Evolutionary conservation across 2,797 vertebrate genomes (phyloP), one percentile per base, ranked within the genome.

Genomic region (Spinus pinus): DNA sequence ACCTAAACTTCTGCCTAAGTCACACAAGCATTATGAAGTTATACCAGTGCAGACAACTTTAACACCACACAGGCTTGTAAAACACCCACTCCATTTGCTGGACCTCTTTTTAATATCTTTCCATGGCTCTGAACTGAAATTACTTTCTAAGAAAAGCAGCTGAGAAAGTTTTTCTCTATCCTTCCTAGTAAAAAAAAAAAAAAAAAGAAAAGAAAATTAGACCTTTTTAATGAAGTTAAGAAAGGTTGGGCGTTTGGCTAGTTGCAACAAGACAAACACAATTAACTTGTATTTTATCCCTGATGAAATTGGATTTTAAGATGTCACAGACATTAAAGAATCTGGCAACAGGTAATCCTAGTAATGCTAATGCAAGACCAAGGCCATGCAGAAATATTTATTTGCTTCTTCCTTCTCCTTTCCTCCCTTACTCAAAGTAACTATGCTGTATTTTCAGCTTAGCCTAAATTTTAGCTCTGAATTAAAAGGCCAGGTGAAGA

Each of bases 81-180:
- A 91, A 83, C 46, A 82, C 61, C 54, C 85, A 71, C 53, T 81
- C n/a, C 8, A 23, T 88, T 94, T 90, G 72, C 51, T 88, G 39
- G 20, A 89, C 33, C 21, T 81, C 49, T 58, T 86, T 87, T 87
- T 33, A 85, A 64, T 71, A 33, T 78, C 39, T 93, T 93, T 91
- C 83, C 62, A 62, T 93, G 66, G 7, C 56, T 90, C 65, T 64
- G 64, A 90, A 61, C 58, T 75, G 91, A 92, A 95, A 86, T 60
- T 80, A 64, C 81, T 96, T 92, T 95, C 92, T 94, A 95, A 92
- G 92, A 89, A 96, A 85, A 83, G 41, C 42, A 84, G 15, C 54
- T 65, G 39, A 80, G 41, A 28, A 10, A 47, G 65, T 94, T 94
- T 87, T 73, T 80, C 41, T 62, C 56, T 70, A 22, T 39, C 12